A percentile compares a stretch with the other conserved stretches of the same genome.
Evolutionary conservation across 2,113 vertebrate species (phyloP).

Genomic region (Cyprinodon brontotheroides): DNA sequence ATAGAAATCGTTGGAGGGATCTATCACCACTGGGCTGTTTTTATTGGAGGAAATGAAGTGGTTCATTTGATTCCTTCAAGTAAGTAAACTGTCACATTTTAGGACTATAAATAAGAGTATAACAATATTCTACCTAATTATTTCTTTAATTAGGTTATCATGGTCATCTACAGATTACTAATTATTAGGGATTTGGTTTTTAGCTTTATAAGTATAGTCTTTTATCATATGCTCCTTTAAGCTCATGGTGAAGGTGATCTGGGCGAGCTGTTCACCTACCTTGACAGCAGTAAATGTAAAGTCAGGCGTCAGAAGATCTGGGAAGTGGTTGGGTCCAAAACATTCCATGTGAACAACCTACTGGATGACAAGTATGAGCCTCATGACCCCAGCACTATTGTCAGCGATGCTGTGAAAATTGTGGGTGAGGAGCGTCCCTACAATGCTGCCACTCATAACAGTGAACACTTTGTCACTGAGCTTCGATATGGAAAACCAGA

Average conservation of each 20-base stretch:
- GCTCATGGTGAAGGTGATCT: neutral
- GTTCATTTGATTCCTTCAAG: neutral
- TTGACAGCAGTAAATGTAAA: neutral
- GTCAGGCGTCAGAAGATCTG: neutral
- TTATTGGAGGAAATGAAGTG: neutral
- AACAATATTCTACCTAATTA: neutral
- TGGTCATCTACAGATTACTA: too few relatives aligned
- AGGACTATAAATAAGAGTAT: neutral
- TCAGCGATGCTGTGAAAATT: neutral
- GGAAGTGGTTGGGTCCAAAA: neutral
- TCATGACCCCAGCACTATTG: neutral
- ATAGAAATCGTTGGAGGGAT: neutral
- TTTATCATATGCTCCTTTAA: neutral
- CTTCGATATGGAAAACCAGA: neutral
- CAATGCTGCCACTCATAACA: neutral
- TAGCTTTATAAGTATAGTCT: neutral
- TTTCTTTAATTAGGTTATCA: neutral
- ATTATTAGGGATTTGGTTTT: neutral
- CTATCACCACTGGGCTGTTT: neutral
- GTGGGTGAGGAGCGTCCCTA: neutral
- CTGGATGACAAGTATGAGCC: neutral
- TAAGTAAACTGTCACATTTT: neutral
- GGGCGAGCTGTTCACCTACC: neutral
- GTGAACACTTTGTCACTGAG: neutral
- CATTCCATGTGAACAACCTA: neutral